A percentile compares a stretch with the other conserved stretches of the same genome.
Conservation (phyloP, 2,888 invertebrate species). For the Drosophila histrio region DNA sequence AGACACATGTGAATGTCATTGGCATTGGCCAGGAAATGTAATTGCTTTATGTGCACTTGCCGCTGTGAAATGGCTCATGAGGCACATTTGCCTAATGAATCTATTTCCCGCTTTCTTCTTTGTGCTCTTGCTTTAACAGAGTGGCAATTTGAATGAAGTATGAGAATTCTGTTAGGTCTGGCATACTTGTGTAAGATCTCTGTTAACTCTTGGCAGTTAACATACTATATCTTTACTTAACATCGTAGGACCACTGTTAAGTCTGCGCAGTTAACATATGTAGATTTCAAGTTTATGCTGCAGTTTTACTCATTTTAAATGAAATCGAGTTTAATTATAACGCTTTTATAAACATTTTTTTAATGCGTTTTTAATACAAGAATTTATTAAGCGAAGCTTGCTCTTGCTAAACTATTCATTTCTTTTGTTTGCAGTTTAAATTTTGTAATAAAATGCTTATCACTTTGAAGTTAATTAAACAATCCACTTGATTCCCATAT, state of each 20-base stretch:
- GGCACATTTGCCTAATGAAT: slow-evolving; percentile 25
- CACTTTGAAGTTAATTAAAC: too few relatives aligned
- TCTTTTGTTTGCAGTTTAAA: too few relatives aligned
- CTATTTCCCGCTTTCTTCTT: not conserved
- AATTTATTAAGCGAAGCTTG: too few relatives aligned
- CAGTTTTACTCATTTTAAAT: too few relatives aligned
- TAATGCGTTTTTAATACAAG: too few relatives aligned
- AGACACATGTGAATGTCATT: slow-evolving; percentile 27
- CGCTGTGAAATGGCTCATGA: slow-evolving; percentile 37
- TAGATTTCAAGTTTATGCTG: too few relatives aligned
- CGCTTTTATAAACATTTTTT: too few relatives aligned
- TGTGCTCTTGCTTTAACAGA: not conserved
- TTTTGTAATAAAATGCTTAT: too few relatives aligned
- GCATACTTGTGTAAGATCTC: not conserved
- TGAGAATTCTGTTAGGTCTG: not conserved
- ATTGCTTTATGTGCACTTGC: slow-evolving; percentile 15
- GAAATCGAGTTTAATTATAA: too few relatives aligned
- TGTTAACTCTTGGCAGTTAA: not conserved
- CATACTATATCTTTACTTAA: not conserved
- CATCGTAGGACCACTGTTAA: not conserved
- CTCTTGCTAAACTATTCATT: too few relatives aligned
- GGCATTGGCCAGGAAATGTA: slow-evolving; percentile 15
- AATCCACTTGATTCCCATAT: too few relatives aligned
- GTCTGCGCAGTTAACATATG: too few relatives aligned
- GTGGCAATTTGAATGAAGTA: not conserved